phyloP scores from a whole-genome alignment of 2,113 vertebrate species.

The Casuarius casuarius region DNA sequence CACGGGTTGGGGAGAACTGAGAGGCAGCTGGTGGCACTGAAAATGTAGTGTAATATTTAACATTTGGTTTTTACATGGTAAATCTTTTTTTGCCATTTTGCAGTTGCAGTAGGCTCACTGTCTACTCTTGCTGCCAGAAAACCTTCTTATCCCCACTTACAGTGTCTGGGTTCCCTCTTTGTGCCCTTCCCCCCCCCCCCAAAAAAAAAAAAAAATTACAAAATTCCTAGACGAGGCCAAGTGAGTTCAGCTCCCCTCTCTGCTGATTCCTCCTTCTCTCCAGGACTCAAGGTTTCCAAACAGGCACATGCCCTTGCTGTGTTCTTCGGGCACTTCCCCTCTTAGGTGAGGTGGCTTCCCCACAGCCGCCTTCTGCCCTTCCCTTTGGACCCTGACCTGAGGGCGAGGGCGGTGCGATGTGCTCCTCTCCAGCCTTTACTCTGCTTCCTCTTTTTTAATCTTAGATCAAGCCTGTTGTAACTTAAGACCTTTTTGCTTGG shows the following conservation, averaged over 20 bases:
- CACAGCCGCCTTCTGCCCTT: not conserved
- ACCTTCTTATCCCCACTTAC: accelerated
- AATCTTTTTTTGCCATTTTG: accelerated
- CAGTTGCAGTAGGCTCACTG: not conserved
- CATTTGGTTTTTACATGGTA: not conserved
- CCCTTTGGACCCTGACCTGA: not conserved
- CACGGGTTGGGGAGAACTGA: not conserved
- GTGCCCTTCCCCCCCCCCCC: not conserved
- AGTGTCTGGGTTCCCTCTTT: not conserved
- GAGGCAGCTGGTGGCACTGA: not conserved
- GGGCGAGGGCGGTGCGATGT: too few relatives aligned
- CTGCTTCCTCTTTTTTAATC: not conserved
- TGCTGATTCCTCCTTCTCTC: not conserved
- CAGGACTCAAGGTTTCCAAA: not conserved
- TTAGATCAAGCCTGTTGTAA: not conserved
- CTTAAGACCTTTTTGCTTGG: not conserved
- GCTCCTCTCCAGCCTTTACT: not conserved
- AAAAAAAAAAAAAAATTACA: not conserved
- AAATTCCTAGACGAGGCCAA: not conserved
- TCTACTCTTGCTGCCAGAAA: not conserved
- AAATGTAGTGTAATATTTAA: not conserved
- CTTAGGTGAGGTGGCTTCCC: not conserved
- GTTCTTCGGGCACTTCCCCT: not conserved
- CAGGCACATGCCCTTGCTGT: not conserved
- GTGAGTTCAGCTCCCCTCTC: not conserved